phyloP scores from a whole-genome alignment of 1,140 invertebrate genomes.

The Drosophila sechellia region DNA sequence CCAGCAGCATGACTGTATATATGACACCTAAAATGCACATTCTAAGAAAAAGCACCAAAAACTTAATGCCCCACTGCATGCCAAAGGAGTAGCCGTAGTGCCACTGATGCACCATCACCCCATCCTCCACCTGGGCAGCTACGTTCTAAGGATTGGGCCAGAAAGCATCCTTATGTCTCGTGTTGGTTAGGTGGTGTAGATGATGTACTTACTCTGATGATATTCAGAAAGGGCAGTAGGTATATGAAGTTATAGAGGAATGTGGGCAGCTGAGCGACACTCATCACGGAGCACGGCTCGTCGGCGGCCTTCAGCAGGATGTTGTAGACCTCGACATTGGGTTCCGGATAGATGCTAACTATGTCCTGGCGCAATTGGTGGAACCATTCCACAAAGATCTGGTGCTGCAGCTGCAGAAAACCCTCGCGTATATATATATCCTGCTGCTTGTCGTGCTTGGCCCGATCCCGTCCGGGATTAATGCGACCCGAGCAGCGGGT shows the following conservation, averaged over 20 bases:
- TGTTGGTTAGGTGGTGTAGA: no score
- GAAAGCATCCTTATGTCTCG: background rate
- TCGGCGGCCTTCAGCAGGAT: conserved; percentile 22
- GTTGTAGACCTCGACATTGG: conserved; percentile 43
- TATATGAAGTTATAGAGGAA: conserved; percentile 69
- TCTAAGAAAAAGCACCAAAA: conserved; percentile 53
- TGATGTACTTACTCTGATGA: conserved; percentile 54
- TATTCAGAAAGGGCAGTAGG: conserved; percentile 63
- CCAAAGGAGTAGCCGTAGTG: conserved; percentile 61
- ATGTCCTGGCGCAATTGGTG: background rate
- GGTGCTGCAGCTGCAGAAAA: conserved; percentile 67
- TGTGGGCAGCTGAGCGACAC: conserved; percentile 33
- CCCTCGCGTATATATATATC: conserved; percentile 72
- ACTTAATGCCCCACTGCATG: conserved; percentile 49
- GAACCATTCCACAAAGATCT: conserved; percentile 59
- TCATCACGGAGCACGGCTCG: conserved; percentile 42
- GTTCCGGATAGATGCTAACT: conserved; percentile 10
- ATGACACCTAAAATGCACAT: conserved; percentile 25
- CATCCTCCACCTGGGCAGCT: conserved; percentile 56
- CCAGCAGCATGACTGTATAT: conserved; percentile 27
- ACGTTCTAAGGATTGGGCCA: conserved; percentile 42
- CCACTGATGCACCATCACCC: conserved; percentile 73
- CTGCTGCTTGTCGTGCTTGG: conserved; percentile 38
- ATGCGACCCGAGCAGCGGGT: conserved; percentile 66
- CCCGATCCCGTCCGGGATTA: conserved; percentile 39